phyloP scores from a whole-genome alignment of 2,888 invertebrate genomes.

The Bhutanitis thaidina region DNA sequence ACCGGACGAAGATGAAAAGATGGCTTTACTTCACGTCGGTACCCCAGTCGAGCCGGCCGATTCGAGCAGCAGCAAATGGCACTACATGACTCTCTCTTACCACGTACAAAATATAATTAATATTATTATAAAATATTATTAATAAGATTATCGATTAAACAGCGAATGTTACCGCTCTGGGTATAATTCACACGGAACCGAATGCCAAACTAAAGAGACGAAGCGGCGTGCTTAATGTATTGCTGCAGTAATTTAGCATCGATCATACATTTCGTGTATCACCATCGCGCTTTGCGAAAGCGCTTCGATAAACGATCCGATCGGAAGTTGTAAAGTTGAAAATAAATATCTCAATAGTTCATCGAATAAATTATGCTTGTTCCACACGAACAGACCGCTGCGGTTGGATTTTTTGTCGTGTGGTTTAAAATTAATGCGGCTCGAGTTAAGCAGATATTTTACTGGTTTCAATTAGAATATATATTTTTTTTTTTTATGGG shows the following conservation, averaged over 20 bases:
- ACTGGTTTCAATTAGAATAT: conserved; percentile 21
- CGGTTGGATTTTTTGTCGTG: conserved; percentile 26
- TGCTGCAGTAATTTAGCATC: conserved; percentile 1
- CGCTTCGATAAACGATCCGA: conserved; percentile 45
- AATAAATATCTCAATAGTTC: conserved; percentile 68
- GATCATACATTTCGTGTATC: conserved; percentile 13
- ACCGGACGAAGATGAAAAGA: too few relatives aligned
- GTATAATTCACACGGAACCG: background rate
- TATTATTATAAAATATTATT: too few relatives aligned
- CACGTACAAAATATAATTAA: too few relatives aligned
- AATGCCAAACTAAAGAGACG: too few relatives aligned
- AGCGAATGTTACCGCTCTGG: background rate
- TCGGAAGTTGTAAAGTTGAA: conserved; percentile 56
- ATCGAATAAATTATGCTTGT: conserved; percentile 46
- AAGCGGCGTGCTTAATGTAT: background rate
- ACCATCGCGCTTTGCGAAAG: conserved; percentile 41
- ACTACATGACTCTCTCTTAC: too few relatives aligned
- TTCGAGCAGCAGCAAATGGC: too few relatives aligned
- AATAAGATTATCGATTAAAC: too few relatives aligned
- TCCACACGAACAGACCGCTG: conserved; percentile 46
- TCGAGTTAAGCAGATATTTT: conserved; percentile 18
- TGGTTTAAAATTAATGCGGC: conserved; percentile 28
- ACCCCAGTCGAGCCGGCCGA: too few relatives aligned
- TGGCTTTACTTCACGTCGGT: too few relatives aligned
- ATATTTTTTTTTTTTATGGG: too few relatives aligned